phyloP scores from a whole-genome alignment of 2,797 vertebrate species.

The Tragopan temminckii region DNA sequence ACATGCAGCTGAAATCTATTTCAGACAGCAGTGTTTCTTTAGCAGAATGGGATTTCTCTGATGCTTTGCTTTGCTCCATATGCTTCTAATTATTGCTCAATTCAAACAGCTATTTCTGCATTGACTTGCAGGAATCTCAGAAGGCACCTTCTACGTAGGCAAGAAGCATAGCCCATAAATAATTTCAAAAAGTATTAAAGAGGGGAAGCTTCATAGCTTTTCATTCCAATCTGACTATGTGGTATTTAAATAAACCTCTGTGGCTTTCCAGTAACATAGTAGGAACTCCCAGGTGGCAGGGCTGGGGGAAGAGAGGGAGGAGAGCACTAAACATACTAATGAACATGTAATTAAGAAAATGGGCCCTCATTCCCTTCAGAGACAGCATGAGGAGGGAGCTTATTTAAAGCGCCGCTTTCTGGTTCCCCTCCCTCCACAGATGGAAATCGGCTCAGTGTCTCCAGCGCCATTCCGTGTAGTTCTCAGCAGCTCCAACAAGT shows the following conservation, averaged over 20 bases:
- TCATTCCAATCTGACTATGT: conserved; percentile 45
- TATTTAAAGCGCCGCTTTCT: conserved; percentile 67
- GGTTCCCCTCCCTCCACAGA: neutral
- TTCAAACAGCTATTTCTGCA: conserved; percentile 72
- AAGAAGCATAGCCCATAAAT: conserved; percentile 70
- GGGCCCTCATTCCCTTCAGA: conserved; percentile 66
- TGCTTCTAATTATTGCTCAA: conserved; percentile 75
- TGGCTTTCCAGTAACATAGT: conserved; percentile 71
- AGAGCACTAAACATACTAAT: conserved; percentile 77
- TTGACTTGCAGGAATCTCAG: conserved; percentile 73
- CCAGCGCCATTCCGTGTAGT: conserved; percentile 16
- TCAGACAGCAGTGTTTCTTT: conserved; percentile 69
- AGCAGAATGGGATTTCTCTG: conserved; percentile 73
- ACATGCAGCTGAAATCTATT: conserved; percentile 71
- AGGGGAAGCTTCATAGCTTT: conserved; percentile 66
- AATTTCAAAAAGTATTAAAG: conserved; percentile 73
- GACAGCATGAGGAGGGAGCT: conserved; percentile 58
- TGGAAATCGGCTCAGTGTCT: conserved; percentile 59
- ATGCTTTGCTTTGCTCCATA: conserved; percentile 69
- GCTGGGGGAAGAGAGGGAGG: conserved; percentile 63
- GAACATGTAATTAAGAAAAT: conserved; percentile 79
- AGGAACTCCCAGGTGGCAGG: conserved; percentile 71
- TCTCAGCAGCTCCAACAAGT: conserved; percentile 1
- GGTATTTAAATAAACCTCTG: conserved; percentile 73
- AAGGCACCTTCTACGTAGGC: conserved; percentile 70